A percentile compares a stretch with the other conserved stretches of the same genome.
Conservation (phyloP, 2,113 vertebrate species). For the Cisticola juncidis region DNA sequence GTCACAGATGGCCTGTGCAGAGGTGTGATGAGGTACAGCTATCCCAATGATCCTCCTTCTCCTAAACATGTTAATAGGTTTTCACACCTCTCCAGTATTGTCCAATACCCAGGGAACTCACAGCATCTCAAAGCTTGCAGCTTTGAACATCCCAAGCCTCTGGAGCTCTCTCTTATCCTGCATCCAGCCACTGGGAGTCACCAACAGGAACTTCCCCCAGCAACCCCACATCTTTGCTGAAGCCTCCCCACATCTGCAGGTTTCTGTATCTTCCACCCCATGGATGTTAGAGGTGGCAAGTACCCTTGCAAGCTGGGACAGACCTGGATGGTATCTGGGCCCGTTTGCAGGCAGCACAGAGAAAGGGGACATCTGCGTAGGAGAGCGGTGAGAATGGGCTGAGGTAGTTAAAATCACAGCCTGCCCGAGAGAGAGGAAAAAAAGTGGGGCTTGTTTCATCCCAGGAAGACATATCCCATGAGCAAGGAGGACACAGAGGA, state of each 20-base stretch:
- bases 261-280: not conserved
- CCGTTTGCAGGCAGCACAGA: not conserved
- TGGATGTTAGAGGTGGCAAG: accelerated
- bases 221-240: not conserved
- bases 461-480: not conserved
- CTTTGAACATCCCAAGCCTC: not conserved
- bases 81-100: not conserved
- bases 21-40: not conserved
- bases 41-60: not conserved
- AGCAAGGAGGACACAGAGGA: not conserved
- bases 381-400: not conserved
- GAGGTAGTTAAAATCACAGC: not conserved
- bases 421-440: not conserved
- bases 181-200: not conserved
- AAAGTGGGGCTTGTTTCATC: not conserved
- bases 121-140: not conserved
- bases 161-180: not conserved
- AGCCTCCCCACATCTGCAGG: not conserved
- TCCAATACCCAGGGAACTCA: not conserved
- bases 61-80: not conserved
- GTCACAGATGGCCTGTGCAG: not conserved
- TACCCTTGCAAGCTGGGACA: accelerated
- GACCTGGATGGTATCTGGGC: not conserved
- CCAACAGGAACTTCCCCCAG: not conserved
- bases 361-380: accelerated